phyloP scores from a whole-genome alignment of 2,888 invertebrate genomes.

The Cataglyphis rosenhaueri region DNA sequence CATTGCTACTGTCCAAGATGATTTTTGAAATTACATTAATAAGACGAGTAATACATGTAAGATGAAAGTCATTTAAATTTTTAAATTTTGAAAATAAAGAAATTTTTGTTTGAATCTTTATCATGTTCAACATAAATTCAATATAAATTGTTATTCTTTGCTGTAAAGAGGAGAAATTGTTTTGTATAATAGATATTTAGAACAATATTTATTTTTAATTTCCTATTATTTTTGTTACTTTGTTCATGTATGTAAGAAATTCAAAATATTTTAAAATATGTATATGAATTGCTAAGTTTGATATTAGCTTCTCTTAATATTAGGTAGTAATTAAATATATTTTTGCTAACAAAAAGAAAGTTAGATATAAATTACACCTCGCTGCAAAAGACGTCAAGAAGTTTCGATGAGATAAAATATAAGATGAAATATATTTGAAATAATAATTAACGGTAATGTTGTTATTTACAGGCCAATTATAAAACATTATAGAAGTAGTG shows the following conservation, averaged over 20 bases:
- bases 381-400: neutral
- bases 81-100: neutral
- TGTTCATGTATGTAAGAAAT: neutral
- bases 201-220: neutral
- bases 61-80: slow-evolving; percentile 3
- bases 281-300: neutral
- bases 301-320: neutral
- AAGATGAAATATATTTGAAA: neutral
- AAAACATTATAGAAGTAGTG: neutral
- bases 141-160: neutral
- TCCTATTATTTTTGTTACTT: neutral
- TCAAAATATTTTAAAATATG: neutral
- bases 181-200: neutral
- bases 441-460: slow-evolving; percentile 18
- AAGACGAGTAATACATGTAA: neutral
- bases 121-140: neutral
- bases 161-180: neutral
- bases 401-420: neutral
- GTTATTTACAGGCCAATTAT: neutral
- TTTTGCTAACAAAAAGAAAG: neutral
- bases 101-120: neutral
- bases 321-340: neutral
- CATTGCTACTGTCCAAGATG: neutral
- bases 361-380: neutral
- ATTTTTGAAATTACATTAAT: neutral